A percentile compares a stretch with the other conserved stretches of the same genome.
These are phyloP conservation scores for Prunella strophiata DNA, from an alignment of 2,797 vertebrate species.

Conservation along the genomic window DNA sequence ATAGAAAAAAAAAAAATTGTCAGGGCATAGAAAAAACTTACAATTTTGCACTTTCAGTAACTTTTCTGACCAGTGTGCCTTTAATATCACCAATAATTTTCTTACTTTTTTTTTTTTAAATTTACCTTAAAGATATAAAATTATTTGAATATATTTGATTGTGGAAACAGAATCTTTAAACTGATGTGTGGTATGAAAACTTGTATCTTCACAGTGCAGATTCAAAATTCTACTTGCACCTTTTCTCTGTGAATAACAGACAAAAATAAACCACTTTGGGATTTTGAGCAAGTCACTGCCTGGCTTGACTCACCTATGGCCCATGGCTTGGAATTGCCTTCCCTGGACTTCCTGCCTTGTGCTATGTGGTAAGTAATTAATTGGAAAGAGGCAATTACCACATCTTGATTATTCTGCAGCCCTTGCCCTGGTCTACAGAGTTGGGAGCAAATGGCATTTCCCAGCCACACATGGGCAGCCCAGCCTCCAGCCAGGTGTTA, in stretches of 20 bases:
- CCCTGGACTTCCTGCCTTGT: not conserved
- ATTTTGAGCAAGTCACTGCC: not conserved
- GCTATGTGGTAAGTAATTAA: not conserved
- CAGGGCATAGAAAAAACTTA: not conserved
- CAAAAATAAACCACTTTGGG: not conserved
- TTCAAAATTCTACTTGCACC: not conserved
- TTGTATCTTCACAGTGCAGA: too few species aligned
- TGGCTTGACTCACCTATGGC: not conserved
- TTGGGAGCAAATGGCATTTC: not conserved
- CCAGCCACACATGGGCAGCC: not conserved
- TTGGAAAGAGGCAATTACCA: not conserved
- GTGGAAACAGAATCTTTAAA: not conserved
- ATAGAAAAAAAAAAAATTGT: not conserved
- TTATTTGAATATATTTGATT: not conserved
- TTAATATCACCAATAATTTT: not conserved
- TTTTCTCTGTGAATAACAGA: not conserved
- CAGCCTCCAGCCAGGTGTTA: not conserved
- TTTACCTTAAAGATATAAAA: not conserved
- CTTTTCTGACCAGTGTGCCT: not conserved
- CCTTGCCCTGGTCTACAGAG: not conserved
- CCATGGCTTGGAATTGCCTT: not conserved
- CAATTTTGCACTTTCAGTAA: not conserved
- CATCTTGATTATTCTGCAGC: not conserved
- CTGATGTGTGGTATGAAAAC: not conserved
- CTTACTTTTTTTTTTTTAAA: not conserved